A percentile compares a stretch with the other conserved stretches of the same genome.
phyloP scores from a whole-genome alignment of 2,797 vertebrate genomes.

The Synanceia verrucosa region DNA sequence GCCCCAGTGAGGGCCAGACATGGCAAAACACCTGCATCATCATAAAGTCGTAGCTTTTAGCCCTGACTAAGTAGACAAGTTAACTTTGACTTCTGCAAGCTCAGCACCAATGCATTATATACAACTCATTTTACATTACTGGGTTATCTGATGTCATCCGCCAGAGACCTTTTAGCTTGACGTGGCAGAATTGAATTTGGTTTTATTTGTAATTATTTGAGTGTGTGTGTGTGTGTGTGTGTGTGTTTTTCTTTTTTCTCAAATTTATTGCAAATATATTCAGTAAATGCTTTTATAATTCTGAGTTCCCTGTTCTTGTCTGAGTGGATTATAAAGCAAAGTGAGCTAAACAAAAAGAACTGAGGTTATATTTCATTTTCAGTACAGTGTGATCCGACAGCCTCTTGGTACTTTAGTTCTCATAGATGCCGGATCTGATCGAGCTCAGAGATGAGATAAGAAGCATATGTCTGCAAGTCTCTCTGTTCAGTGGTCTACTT shows the following conservation, averaged over 20 bases:
- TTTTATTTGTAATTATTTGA: conserved; percentile 31
- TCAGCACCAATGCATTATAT: conserved; percentile 37
- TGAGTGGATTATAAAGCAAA: conserved; percentile 30
- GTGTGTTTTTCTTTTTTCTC: background rate
- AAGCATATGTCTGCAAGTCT: conserved; percentile 17
- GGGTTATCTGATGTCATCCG: conserved; percentile 26
- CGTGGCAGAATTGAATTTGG: conserved; percentile 18
- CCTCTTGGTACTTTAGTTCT: conserved; percentile 43
- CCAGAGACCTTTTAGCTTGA: conserved; percentile 9
- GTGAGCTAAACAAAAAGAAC: conserved; percentile 25
- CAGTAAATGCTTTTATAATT: conserved; percentile 1
- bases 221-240: no score
- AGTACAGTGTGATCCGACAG: conserved; percentile 37
- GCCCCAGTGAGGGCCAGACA: background rate
- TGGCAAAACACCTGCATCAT: conserved; percentile 48
- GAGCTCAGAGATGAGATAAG: conserved; percentile 48
- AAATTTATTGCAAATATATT: background rate
- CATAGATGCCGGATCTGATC: conserved; percentile 53
- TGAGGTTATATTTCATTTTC: conserved; percentile 38
- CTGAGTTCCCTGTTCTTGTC: background rate
- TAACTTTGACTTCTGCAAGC: conserved; percentile 50
- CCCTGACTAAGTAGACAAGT: conserved; percentile 26
- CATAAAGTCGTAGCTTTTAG: conserved; percentile 1
- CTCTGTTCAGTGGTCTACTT: conserved; percentile 34
- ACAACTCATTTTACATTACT: conserved; percentile 21